Base-by-base conservation (phyloP, 2,888 invertebrate genomes). In the Sympetrum striolatum region DNA sequence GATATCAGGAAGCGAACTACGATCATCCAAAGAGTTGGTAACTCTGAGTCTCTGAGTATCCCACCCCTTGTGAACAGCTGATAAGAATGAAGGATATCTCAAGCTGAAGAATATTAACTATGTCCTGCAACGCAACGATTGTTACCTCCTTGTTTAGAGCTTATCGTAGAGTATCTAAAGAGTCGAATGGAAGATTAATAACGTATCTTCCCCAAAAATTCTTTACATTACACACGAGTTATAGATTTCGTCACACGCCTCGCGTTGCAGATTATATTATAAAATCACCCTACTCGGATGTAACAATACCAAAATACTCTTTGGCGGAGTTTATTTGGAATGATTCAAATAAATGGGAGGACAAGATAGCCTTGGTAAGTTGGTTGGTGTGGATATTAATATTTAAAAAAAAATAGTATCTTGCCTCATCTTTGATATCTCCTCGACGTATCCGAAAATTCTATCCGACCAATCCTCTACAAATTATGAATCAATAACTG, bases 291-390 rank as follows among this genome's bases (percentile, higher is more conserved):
- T 90, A 80, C 39, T n/a, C 80, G 22, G 80, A 90, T 22, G 80
- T 90, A 4, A 39, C 80, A 39, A 37, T 79, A 60, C 80, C 90
- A 12, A 90, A 90, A 22, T 44, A 15, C 31, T 80, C 90, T 2
- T 80, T 90, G 22, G 80, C 90, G 0, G 90, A 90, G 58, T 90
- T 90, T 80, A 18, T 90, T 80, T 90, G 90, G 90, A 80, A 79
- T 5, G 37, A 90, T 80, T 31, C 39, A 2, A n/a, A 58, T 14
- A 80, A 80, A 25, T 90, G 90, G 90, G 39, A 90, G 31, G 80
- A 90, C 22, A 90, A 90, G 35, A 58, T 90, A 31, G 90, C 90
- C 2, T n/a, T 90, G 60, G 90, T 90, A 2, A 80, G 90, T 90
- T 73, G 25, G 10, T 31, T 81, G 18, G 18, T 53, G 1, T 53